Percentiles rank a stretch among this genome's conserved stretches.
Conservation (phyloP, 2,888 invertebrate genomes). For the Nebria brevicollis region DNA sequence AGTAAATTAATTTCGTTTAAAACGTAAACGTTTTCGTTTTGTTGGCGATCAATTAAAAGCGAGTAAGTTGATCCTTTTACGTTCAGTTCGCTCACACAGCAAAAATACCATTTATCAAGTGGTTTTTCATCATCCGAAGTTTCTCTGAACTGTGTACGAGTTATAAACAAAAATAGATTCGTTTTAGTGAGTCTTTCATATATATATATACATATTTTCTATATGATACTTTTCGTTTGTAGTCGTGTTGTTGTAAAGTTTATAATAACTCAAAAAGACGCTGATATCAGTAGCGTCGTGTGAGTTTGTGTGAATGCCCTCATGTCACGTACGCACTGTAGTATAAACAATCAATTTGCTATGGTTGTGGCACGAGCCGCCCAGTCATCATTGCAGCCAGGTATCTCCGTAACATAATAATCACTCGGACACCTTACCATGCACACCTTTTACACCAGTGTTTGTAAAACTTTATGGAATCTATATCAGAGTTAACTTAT, state of each 20-base stretch:
- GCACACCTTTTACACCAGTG: slow-evolving; percentile 1
- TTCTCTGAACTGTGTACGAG: not conserved
- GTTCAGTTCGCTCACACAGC: no score
- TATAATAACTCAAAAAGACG: not conserved
- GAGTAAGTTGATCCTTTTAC: not conserved
- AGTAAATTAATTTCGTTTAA: no score
- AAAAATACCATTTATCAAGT: not conserved
- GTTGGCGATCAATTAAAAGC: not conserved
- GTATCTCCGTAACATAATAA: not conserved
- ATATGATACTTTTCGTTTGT: not conserved
- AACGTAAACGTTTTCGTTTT: no score
- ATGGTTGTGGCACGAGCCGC: not conserved
- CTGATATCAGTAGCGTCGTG: no score
- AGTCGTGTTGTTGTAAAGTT: not conserved
- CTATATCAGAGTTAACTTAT: no score
- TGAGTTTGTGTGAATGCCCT: no score
- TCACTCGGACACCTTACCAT: not conserved
- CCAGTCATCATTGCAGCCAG: not conserved
- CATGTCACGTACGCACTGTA: not conserved
- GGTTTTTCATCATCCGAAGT: not conserved
- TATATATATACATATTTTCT: not conserved
- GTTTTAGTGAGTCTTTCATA: not conserved
- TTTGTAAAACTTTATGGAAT: not conserved
- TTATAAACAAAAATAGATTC: not conserved
- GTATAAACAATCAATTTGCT: not conserved